These are phyloP conservation scores for Rana temporaria DNA, from an alignment of 2,113 vertebrate species.

Conservation along the genomic window DNA sequence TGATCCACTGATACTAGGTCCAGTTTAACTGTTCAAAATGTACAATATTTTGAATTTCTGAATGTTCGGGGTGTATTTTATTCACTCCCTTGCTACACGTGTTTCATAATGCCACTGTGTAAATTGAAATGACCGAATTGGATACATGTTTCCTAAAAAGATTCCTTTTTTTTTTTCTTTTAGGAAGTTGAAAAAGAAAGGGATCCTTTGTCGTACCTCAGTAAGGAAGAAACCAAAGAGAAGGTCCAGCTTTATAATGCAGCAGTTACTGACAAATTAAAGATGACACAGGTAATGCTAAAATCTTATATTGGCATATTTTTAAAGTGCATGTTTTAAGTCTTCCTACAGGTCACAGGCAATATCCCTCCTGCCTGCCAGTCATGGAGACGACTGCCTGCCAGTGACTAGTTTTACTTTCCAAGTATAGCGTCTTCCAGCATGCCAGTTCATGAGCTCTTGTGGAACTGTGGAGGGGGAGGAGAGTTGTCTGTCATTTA, in stretches of 20 bases:
- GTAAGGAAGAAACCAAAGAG: conserved; percentile 88
- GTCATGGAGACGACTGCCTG: not conserved
- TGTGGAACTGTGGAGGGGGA: too few relatives aligned
- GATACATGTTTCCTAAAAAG: not conserved
- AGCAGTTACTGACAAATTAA: conserved; percentile 88
- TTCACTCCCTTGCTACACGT: too few relatives aligned
- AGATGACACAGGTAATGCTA: conserved; percentile 90
- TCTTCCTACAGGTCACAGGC: not conserved
- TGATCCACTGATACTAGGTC: too few relatives aligned
- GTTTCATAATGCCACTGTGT: too few relatives aligned
- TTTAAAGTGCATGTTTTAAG: too few relatives aligned
- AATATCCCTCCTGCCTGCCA: not conserved
- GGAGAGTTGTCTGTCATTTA: too few relatives aligned
- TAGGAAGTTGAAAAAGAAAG: conserved; percentile 93
- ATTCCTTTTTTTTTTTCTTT: conserved; percentile 38
- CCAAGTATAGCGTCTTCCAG: not conserved
- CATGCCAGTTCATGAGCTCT: not conserved
- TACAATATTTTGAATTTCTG: too few relatives aligned
- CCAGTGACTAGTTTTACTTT: not conserved
- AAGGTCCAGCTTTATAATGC: conserved; percentile 89
- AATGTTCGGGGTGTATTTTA: too few relatives aligned
- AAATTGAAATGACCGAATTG: too few relatives aligned
- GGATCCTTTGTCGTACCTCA: conserved; percentile 85
- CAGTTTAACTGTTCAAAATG: too few relatives aligned
- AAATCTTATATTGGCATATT: too few relatives aligned